Base-by-base conservation (phyloP, 2,888 invertebrate species). In the Lithosia quadra region DNA sequence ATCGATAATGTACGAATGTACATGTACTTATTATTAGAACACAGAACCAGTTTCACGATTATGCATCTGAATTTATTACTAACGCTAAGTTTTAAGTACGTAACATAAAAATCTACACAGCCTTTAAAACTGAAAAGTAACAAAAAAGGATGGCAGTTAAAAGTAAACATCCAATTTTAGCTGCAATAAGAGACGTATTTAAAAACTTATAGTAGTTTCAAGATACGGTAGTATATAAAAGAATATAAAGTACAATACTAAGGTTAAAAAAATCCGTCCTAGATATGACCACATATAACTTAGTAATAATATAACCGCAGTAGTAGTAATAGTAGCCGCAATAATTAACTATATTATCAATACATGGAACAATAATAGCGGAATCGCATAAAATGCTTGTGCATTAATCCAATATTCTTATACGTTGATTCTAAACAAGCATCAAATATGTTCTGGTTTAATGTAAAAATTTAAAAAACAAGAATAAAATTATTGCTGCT, bases 11-110 rank as follows among this genome's bases (percentile, higher is more conserved):
- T 28, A 28, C 28, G 28, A 56, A 28, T 1, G 15, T 24, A 56
- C 0, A 15, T 56, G 56, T 56, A 56, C 56, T 56, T 56, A 28
- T 56, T 56, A 1, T 24, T 56, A 76, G 71, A 58, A 21, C 57
- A 58, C n/a, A 28, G 39, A 8, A 21, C 22, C 18, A 24, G 43
- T 5, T 22, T 39, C 7, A 60, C 24, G 61, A 43, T 43, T 62
- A 43, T 36, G 49, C 62, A 18, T 60, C 39, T 60, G 60, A 49
- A 53, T 63, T 8, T 58, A 61, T 43, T 61, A 61, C 18, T 43
- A 60, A 39, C 18, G 10, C 18, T 28, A 11, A 4, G 59, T 34
- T 36, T 59, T 57, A 34, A 36, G 36, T 59, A 36, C 21, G 36
- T 39, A 36, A 61, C 22, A 39, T 22, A 24, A 24, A 9, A 15